phyloP scores from a whole-genome alignment of 2,113 vertebrate genomes.

The Sminthopsis crassicaudata region DNA sequence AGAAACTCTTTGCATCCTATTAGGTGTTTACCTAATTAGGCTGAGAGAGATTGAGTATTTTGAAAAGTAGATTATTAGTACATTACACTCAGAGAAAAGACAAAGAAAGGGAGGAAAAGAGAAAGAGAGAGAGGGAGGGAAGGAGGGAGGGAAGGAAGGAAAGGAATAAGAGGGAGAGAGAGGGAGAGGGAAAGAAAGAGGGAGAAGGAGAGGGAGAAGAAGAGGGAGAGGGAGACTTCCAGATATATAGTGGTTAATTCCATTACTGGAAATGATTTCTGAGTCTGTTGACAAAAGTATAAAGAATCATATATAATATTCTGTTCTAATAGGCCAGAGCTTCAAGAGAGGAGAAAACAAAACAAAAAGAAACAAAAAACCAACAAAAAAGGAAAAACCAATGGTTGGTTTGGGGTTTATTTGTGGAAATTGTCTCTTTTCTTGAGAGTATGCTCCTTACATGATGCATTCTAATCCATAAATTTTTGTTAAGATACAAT shows the following conservation, averaged over 20 bases:
- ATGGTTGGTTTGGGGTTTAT: background rate
- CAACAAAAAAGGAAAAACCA: background rate
- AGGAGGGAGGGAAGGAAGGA: too few species aligned
- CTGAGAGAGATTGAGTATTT: background rate
- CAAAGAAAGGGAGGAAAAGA: background rate
- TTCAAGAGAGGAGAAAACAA: background rate
- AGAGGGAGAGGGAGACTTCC: background rate
- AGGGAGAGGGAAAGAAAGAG: too few species aligned
- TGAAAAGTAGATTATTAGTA: background rate
- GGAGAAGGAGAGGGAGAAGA: background rate
- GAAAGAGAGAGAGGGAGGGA: background rate
- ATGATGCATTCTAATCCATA: conserved; percentile 28
- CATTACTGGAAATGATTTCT: background rate
- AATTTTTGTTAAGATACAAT: conserved; percentile 2
- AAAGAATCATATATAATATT: background rate
- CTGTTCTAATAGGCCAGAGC: background rate
- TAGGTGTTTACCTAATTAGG: background rate
- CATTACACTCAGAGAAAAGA: background rate
- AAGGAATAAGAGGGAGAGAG: too few species aligned
- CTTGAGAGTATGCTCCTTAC: conserved; percentile 8
- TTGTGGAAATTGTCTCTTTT: conserved; percentile 21
- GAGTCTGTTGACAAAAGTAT: background rate
- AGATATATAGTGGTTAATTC: background rate
- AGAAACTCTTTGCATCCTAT: background rate
- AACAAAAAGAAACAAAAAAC: too few species aligned